These are phyloP conservation scores for Actenoides hombroni DNA, from an alignment of 2,113 vertebrate genomes.

Conservation along the genomic window DNA sequence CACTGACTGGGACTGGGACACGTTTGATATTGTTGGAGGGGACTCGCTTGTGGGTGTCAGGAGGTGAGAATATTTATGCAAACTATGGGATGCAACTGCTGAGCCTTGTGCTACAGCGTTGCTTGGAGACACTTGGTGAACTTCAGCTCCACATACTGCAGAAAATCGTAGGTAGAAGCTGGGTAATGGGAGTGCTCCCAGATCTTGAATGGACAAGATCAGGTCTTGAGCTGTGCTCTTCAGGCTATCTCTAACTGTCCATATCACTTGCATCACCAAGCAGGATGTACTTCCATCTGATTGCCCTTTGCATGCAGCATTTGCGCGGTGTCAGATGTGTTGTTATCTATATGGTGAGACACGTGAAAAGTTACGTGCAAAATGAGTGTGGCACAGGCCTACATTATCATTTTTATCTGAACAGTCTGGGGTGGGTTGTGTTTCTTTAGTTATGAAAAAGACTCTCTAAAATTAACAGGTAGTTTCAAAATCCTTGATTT, in stretches of 20 bases:
- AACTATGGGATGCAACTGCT: accelerated
- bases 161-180: background rate
- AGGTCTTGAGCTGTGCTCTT: background rate
- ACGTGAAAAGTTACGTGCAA: background rate
- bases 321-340: background rate
- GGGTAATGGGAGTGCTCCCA: background rate
- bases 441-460: background rate
- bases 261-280: background rate
- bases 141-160: background rate
- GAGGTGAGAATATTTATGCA: accelerated
- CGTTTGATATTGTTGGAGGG: background rate
- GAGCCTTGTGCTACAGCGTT: background rate
- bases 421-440: background rate
- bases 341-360: background rate
- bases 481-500: background rate
- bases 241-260: background rate
- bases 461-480: background rate
- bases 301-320: background rate
- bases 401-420: background rate
- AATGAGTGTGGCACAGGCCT: accelerated
- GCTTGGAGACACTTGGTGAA: background rate
- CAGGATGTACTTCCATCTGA: background rate
- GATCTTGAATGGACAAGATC: background rate
- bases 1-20: background rate
- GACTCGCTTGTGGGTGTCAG: background rate